Evolutionary conservation across 2,113 vertebrate species (phyloP), one percentile per base, ranked within the genome.

Genomic region (Oophaga pumilio): DNA sequence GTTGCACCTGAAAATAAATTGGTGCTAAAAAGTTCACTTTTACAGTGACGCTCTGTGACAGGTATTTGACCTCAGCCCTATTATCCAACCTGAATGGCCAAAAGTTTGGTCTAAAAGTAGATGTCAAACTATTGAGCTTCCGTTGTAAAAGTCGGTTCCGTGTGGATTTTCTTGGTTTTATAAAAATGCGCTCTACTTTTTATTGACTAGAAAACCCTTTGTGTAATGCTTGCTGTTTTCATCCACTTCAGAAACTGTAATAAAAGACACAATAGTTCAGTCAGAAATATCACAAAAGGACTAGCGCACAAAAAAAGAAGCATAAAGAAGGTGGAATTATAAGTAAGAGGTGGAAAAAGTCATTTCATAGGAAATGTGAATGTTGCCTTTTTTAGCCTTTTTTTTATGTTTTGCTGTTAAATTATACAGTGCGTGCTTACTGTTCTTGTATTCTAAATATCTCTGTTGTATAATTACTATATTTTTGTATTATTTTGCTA

Each of bases 161-260:
- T 73, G 33, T 22, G 43, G 71, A 74, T 49, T 74, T 50, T 74
- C 43, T 74, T 49, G 43, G 71, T 74, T 74, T 18, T 22, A 8
- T 1, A 74, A 20, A 43, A 74, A 74, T 74, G 71, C 22, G 33
- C 43, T 12, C 71, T 18, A 22, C 43, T 74, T 74, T 43, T 33
- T 74, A 74, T 17, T 50, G 24, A 69, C 33, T 24, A 77, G 76
- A 52, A 53, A 77, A 77, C 50, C 76, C 76, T 5, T 77, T n/a
- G 28, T 56, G 24, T 52, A n/a, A 24, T 56, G 13, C 49, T 76
- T 76, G 53, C 49, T 77, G 76, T 52, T n/a, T 53, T 77, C 28
- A 77, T 53, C 50, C 76, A n/a, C 76, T 77, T 77, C 12, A 77
- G 50, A 77, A 77, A 77, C 50, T 77, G 76, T 77, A 77, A 77